These are phyloP conservation scores for Uropsilus gracilis DNA, from an alignment of 2,113 vertebrate species.

Conservation along the genomic window DNA sequence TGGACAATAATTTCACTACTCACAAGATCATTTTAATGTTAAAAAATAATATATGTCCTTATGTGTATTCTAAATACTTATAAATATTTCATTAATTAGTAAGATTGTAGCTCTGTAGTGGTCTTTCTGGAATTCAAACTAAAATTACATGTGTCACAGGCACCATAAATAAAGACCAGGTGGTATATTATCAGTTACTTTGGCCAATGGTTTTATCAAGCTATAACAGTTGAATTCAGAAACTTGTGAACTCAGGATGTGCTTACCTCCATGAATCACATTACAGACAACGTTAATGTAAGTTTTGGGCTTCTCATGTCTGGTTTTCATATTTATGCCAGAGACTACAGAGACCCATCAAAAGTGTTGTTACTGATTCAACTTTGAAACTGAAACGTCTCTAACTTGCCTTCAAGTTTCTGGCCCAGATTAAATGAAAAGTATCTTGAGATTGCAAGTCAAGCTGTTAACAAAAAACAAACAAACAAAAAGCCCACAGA, in stretches of 20 bases:
- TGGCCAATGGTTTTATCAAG: background rate
- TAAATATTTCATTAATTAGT: background rate
- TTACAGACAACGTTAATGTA: background rate
- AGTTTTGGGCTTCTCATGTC: background rate
- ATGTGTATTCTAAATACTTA: background rate
- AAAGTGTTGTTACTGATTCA: background rate
- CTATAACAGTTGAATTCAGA: background rate
- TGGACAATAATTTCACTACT: background rate
- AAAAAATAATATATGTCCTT: background rate
- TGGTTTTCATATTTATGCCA: background rate
- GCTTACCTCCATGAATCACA: background rate
- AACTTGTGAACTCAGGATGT: background rate
- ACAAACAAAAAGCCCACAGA: constrained; percentile 47
- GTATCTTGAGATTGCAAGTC: constrained; percentile 40
- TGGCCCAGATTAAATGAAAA: constrained; percentile 30
- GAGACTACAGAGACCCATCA: background rate
- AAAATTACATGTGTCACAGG: background rate
- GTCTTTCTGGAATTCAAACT: constrained; percentile 24
- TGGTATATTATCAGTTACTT: background rate
- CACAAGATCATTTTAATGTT: background rate
- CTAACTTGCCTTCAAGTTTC: background rate
- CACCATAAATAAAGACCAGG: background rate
- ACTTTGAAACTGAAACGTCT: constrained; percentile 22
- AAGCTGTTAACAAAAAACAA: constrained; percentile 54
- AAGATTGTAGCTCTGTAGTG: background rate